Evolutionary conservation across 2,113 vertebrate species (phyloP), one percentile per base, ranked within the genome.

Genomic region (Gambusia holbrooki): DNA sequence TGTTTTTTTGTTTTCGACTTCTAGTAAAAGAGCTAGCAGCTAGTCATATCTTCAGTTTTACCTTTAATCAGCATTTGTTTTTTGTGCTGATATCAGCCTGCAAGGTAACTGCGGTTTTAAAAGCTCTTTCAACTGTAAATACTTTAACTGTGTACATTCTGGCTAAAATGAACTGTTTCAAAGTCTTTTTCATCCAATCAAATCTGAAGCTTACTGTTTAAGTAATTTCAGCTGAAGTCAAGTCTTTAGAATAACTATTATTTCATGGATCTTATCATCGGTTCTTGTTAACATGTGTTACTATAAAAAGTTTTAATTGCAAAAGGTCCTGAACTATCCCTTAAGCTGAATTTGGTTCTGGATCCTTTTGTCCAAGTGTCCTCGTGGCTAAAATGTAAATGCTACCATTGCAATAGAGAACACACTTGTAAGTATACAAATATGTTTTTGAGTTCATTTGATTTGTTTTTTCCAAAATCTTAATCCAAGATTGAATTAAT

Each of bases 381-480:
- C 32, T 17, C 37, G 28, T 13, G 4, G 66, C 14, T 42, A 45
- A 73, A 60, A 64, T 28, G 0, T 66, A 33, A 75, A 71, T 54
- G 7, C n/a, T 33, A 58, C 33, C 12, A 33, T n/a, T 33, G 11
- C 29, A 33, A 58, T 63, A 33, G 15, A 54, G 62, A 42, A 69
- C 28, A 32, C 13, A 3, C 15, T 19, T 62, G 10, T 70, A 25
- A 62, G 35, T 54, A 32, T 45, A 27, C 30, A 68, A 32, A 15
- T 58, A 35, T 74, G 30, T 64, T 54, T 33, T 25, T 33, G 14
- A 37, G 54, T 60, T 37, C 27, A 61, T 15, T 27, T 61, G 5
- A 71, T 71, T 28, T 70, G 8, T 68, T 66, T 84, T 37, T 30
- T 8, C 40, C 12, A 42, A 71, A 71, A 29, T 48, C 62, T 11